These are phyloP conservation scores for Drosophila sproati DNA, from an alignment of 1,140 invertebrate species.

Conservation along the genomic window DNA sequence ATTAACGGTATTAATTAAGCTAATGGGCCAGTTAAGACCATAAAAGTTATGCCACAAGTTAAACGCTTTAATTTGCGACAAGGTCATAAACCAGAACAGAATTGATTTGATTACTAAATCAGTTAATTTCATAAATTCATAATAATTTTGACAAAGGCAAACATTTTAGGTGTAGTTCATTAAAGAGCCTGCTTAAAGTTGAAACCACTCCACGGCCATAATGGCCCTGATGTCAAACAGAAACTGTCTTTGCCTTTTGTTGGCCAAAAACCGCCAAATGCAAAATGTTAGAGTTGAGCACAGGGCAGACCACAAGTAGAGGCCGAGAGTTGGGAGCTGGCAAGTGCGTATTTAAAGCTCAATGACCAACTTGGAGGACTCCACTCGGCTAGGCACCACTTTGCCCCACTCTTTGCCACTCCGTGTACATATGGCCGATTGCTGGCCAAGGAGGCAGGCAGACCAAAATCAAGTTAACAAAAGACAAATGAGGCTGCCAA, in stretches of 20 bases:
- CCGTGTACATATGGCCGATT: conserved; percentile 44
- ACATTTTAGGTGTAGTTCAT: too few relatives aligned
- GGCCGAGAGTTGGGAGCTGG: not conserved
- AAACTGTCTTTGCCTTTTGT: conserved; percentile 12
- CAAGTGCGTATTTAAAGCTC: conserved; percentile 59
- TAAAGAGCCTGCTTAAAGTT: not conserved
- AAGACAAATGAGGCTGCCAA: conserved; percentile 55
- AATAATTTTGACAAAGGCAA: too few relatives aligned
- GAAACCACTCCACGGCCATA: conserved; percentile 3
- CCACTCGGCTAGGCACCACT: not conserved
- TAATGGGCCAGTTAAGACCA: not conserved
- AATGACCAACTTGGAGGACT: conserved; percentile 42
- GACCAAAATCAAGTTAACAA: conserved; percentile 63
- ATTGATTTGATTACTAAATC: too few relatives aligned
- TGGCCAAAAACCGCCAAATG: conserved; percentile 16
- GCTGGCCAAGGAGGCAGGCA: conserved; percentile 13
- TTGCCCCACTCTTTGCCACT: conserved; percentile 3
- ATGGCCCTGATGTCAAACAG: conserved; percentile 9
- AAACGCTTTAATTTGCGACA: not conserved
- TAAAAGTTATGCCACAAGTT: not conserved
- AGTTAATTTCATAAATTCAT: too few relatives aligned
- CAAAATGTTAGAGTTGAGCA: conserved; percentile 1
- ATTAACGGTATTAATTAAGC: not conserved
- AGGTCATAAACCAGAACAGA: not conserved
- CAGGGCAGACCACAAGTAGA: conserved; percentile 12